Conservation (phyloP, 2,113 vertebrate species). For the Notothenia rossii region DNA sequence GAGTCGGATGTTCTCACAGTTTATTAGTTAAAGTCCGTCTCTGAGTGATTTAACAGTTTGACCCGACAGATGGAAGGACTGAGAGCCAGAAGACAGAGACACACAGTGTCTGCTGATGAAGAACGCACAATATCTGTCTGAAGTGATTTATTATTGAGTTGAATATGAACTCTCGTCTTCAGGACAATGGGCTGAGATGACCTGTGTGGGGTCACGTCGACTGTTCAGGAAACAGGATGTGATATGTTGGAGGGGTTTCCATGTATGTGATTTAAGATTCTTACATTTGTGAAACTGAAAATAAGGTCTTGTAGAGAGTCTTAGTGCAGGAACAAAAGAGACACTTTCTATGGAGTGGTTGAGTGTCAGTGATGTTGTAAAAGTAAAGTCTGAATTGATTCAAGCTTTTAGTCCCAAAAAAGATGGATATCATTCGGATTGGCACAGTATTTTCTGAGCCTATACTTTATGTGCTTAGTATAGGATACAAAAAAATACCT, state of each 20-base stretch:
- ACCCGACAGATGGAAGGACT: conserved; percentile 6
- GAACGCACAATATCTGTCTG: not conserved
- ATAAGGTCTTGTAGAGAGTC: no score
- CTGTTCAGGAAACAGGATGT: not conserved
- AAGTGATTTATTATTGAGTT: not conserved
- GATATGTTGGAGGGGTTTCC: not conserved
- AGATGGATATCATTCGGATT: no score
- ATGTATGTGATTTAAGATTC: not conserved
- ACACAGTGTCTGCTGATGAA: not conserved
- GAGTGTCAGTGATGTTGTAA: not conserved
- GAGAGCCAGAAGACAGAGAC: not conserved
- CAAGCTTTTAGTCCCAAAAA: no score
- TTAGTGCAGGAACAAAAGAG: no score
- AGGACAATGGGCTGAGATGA: not conserved
- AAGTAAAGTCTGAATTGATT: no score
- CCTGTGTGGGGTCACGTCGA: not conserved
- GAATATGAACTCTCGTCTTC: not conserved
- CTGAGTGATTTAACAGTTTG: conserved; percentile 18
- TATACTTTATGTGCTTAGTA: no score
- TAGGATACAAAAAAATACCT: no score
- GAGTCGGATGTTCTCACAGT: not conserved
- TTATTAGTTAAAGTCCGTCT: not conserved
- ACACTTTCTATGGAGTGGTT: no score
- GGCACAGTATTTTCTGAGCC: no score
- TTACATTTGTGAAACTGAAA: no score